Evolutionary conservation across 53 echinoderm and acorn worm species (phyloP), one percentile per base, ranked within the genome.

Genomic region (Arbacia lixula): DNA sequence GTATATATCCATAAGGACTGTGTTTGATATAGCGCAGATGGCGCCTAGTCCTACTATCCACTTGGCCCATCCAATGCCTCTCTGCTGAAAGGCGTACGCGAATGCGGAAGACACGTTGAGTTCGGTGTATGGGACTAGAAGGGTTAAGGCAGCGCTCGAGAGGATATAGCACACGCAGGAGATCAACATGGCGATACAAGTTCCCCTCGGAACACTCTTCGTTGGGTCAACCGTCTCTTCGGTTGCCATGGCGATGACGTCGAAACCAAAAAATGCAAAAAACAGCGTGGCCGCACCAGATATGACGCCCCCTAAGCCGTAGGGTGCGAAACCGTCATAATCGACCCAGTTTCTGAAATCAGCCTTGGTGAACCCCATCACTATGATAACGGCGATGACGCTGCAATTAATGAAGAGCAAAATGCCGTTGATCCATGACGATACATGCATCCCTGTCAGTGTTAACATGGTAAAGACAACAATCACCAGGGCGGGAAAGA

Each of bases 231-330:
- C 26, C 22, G 88, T 85, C 57, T 93, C 93, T 40, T 93, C 93
- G 25, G 74, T 80, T 5, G 93, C 84, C 20, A 90, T 68, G 6
- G 90, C 75, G 2, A 93, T 93, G 32, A 71, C 71, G 61, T 93
- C 93, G 55, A 93, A 93, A 3, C 93, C 93, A 31, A 73, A 27
- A 64, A 86, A 93, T 9, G 86, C 69, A 65, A 74, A 88, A 62
- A 93, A 90, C 22, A 85, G 85, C 2, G 83, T 85, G 3, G 90
- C 88, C 12, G 93, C 88, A 3, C 90, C 93, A 0, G 88, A 55
- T 3, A 93, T 37, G 6, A 83, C 71, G 6, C 93, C 88, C 3
- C 29, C 52, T 28, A 72, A 5, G 2, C 93, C 93, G 36, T 67
- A 88, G 4, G 93, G 93, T 3, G 71, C 52, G 28, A 90, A 93